A percentile compares a stretch with the other conserved stretches of the same genome.
Conservation (phyloP, 2,113 vertebrate species). For the Lipophrys pholis region DNA sequence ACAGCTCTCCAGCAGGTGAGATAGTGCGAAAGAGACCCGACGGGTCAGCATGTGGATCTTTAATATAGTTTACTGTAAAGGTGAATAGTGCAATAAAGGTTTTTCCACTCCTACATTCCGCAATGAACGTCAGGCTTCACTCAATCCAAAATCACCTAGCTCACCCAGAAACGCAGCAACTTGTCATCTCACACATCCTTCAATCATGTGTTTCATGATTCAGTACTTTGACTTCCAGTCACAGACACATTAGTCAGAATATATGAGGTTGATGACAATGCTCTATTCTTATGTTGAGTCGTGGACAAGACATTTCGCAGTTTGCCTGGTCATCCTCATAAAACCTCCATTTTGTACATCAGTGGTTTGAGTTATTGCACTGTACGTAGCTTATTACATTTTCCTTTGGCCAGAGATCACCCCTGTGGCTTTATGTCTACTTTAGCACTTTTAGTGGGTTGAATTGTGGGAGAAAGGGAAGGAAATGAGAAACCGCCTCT, state of each 20-base stretch:
- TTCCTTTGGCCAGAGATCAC: conserved; percentile 68
- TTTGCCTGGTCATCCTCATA: conserved; percentile 67
- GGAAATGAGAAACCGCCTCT: conserved; percentile 37
- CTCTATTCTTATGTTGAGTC: conserved; percentile 52
- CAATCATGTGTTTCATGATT: conserved; percentile 40
- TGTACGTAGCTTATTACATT: conserved; percentile 68
- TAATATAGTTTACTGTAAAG: background rate
- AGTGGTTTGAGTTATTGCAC: conserved; percentile 76
- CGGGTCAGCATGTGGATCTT: conserved; percentile 3
- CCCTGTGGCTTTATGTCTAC: conserved; percentile 68
- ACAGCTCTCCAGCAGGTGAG: conserved; percentile 93
- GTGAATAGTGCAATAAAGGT: background rate
- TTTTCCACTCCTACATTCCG: background rate
- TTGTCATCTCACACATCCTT: conserved; percentile 46
- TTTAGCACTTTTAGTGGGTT: conserved; percentile 58
- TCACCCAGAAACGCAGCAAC: conserved; percentile 23
- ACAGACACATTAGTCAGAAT: conserved; percentile 48
- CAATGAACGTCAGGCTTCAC: conserved; percentile 2
- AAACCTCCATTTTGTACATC: conserved; percentile 71
- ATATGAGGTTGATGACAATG: conserved; percentile 41
- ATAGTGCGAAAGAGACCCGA: background rate
- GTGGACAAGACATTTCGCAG: conserved; percentile 45
- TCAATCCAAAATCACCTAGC: conserved; percentile 1
- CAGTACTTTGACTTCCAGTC: conserved; percentile 38
- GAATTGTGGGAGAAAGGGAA: conserved; percentile 46